These are phyloP conservation scores for Hycleus cichorii DNA, from an alignment of 1,140 invertebrate genomes.

Conservation along the genomic window DNA sequence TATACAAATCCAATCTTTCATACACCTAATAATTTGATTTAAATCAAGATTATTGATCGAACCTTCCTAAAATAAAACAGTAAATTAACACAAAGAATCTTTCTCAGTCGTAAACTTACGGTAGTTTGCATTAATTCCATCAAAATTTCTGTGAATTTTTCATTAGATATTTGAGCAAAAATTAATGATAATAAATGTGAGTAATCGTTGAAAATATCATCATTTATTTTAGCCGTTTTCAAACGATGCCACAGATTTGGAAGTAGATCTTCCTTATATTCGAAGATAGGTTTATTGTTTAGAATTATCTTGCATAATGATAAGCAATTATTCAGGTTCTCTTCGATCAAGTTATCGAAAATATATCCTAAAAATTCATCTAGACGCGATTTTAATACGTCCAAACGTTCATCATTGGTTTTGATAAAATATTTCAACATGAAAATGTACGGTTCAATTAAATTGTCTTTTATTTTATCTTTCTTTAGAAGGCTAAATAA, in stretches of 20 bases:
- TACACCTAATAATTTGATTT: constrained; percentile 15
- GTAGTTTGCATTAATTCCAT: constrained; percentile 23
- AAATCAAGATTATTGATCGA: constrained; percentile 5
- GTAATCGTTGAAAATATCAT: constrained; percentile 21
- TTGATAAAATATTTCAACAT: constrained; percentile 15
- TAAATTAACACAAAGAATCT: neutral
- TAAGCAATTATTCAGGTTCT: constrained; percentile 24
- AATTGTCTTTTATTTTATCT: constrained; percentile 1
- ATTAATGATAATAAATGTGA: constrained; percentile 27
- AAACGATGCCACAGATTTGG: constrained; percentile 28
- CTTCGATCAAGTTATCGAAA: constrained; percentile 13
- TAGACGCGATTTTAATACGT: constrained; percentile 6
- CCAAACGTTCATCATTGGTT: constrained; percentile 13
- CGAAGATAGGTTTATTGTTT: constrained; percentile 25
- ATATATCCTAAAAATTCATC: constrained; percentile 13
- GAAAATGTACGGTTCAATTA: constrained; percentile 14
- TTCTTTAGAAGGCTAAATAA: constrained; percentile 1
- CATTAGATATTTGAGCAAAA: constrained; percentile 25
- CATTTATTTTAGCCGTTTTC: constrained; percentile 15
- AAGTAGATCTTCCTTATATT: constrained; percentile 18
- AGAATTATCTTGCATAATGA: constrained; percentile 16
- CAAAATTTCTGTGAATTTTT: constrained; percentile 24
- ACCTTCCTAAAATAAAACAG: constrained; percentile 6
- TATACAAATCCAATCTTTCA: constrained; percentile 22
- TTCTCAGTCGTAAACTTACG: constrained; percentile 14